These are phyloP conservation scores for Falco cherrug DNA, from an alignment of 2,797 vertebrate genomes.

Conservation along the genomic window DNA sequence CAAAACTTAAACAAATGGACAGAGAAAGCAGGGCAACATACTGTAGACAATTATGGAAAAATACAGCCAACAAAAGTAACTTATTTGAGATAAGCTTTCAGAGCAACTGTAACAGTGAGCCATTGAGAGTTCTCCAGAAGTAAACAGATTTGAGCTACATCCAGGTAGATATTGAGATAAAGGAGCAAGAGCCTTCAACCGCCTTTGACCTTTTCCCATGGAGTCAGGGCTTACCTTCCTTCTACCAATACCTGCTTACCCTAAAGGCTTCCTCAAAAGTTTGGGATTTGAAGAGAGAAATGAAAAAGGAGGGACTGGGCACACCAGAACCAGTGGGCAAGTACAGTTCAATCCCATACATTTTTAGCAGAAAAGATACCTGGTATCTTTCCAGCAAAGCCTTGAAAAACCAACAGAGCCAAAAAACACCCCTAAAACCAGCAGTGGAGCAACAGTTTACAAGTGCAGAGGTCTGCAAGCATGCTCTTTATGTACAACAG, in stretches of 20 bases:
- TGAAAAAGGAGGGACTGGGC: background rate
- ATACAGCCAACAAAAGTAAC: background rate
- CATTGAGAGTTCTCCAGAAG: background rate
- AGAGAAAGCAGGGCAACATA: background rate
- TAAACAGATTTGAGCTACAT: background rate
- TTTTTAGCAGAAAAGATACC: background rate
- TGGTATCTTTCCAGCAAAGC: background rate
- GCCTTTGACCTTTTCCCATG: background rate
- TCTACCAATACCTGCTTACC: background rate
- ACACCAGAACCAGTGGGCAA: background rate
- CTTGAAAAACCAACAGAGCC: background rate
- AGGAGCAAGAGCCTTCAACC: background rate
- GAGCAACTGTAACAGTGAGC: background rate
- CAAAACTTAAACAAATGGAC: background rate
- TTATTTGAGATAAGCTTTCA: background rate
- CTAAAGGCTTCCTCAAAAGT: background rate
- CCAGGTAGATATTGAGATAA: background rate
- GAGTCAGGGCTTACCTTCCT: background rate
- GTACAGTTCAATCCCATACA: background rate
- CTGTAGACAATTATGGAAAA: background rate
- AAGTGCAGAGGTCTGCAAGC: background rate
- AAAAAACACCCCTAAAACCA: background rate
- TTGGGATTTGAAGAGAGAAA: background rate
- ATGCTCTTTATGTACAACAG: background rate
- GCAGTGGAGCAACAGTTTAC: background rate